Conservation (phyloP, 2,113 vertebrate genomes). For the Catharus fuscescens region DNA sequence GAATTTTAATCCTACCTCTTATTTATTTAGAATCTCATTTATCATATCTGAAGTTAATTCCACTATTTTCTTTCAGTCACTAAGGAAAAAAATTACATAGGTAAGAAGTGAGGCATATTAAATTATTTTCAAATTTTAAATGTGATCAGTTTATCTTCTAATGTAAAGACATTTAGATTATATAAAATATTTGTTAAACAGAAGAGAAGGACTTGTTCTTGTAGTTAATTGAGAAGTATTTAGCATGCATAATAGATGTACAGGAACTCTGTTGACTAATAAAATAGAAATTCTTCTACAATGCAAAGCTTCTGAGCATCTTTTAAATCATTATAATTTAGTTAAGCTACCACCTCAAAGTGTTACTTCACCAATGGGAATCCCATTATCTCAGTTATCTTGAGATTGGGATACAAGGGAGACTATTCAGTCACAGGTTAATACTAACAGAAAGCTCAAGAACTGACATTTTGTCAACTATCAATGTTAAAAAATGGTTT, state of each 20-base stretch:
- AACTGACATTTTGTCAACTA: background rate
- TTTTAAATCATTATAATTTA: background rate
- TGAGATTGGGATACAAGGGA: background rate
- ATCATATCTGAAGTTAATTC: background rate
- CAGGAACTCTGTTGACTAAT: background rate
- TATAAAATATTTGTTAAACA: background rate
- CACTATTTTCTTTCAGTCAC: background rate
- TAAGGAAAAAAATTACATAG: background rate
- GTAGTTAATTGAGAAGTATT: background rate
- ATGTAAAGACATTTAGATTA: background rate
- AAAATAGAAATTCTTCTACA: background rate
- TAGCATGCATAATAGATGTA: background rate
- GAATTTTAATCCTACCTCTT: background rate
- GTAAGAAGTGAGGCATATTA: background rate
- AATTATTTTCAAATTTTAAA: background rate
- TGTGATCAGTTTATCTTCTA: background rate
- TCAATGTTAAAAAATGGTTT: background rate
- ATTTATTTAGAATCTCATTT: background rate
- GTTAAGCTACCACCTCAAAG: background rate
- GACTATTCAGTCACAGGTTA: background rate
- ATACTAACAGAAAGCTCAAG: background rate
- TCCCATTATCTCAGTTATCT: fast-evolving
- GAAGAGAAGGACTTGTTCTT: background rate
- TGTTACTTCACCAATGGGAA: background rate
- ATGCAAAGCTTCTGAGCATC: background rate